Percentiles rank a stretch among this genome's conserved stretches.
phyloP scores from a whole-genome alignment of 1,140 invertebrate genomes.

The Drosophila melanica region DNA sequence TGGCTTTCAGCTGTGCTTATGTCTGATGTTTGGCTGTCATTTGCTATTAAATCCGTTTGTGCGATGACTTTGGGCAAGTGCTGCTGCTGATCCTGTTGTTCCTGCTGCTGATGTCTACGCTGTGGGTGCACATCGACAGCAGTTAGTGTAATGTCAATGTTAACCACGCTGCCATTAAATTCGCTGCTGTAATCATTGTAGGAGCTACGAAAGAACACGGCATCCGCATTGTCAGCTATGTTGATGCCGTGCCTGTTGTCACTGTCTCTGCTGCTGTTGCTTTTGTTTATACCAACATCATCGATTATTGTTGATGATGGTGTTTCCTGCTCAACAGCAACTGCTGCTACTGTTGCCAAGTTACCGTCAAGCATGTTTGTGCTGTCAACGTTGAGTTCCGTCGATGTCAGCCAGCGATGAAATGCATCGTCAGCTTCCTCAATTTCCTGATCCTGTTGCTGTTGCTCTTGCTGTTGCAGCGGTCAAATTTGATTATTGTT shows the following conservation, averaged over 20 bases:
- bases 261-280: slow-evolving; percentile 56
- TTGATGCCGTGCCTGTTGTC: slow-evolving; percentile 54
- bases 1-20: slow-evolving; percentile 24
- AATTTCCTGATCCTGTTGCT: slow-evolving; percentile 52
- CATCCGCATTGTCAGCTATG: slow-evolving; percentile 62
- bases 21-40: slow-evolving; percentile 73
- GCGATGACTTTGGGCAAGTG: slow-evolving; percentile 20
- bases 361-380: slow-evolving; percentile 64
- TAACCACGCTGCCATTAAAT: slow-evolving; percentile 81
- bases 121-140: slow-evolving; percentile 76
- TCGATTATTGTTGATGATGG: slow-evolving; percentile 76
- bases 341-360: slow-evolving; percentile 51
- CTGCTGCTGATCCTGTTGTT: slow-evolving; percentile 32
- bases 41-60: slow-evolving; percentile 81
- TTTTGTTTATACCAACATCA: slow-evolving; percentile 65
- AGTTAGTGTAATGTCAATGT: slow-evolving; percentile 83
- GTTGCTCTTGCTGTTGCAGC: slow-evolving; percentile 40
- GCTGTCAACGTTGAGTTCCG: slow-evolving; percentile 70
- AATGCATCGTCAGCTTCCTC: slow-evolving; percentile 78
- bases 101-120: slow-evolving; percentile 42
- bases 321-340: slow-evolving; percentile 61
- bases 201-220: slow-evolving; percentile 77
- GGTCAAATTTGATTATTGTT: slow-evolving; percentile 28
- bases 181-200: slow-evolving; percentile 81
- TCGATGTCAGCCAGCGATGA: slow-evolving; percentile 81